Evolutionary conservation across 2,888 invertebrate species (phyloP), one percentile per base, ranked within the genome.

Genomic region (Meandrusa payeni): DNA sequence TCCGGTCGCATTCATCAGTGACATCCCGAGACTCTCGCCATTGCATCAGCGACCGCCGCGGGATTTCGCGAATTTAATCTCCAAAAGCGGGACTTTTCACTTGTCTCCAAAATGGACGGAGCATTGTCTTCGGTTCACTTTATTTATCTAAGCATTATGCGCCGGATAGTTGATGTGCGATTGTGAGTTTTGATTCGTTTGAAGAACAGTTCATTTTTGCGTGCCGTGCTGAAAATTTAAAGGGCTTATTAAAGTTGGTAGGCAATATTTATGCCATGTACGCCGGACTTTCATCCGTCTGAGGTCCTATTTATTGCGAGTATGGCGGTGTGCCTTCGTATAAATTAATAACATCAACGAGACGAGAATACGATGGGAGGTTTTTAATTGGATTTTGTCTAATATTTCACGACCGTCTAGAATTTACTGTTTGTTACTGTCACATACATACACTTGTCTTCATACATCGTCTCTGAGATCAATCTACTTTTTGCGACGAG

Each of bases 11-110:
- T 79, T 72, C 69, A 62, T 82, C 82, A 77, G 74, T 65, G 78
- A 77, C 81, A 69, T 42, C 47, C 53, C 44, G 55, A 53, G 56
- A 67, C 67, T 65, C 64, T 59, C 50, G 48, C 72, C 76, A 78
- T 81, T 83, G 82, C 78, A 71, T 75, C 69, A 68, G 64, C 59
- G 53, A 54, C 52, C 61, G 59, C 61, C 52, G 54, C 69, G 62
- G 70, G 68, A 76, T 76, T 77, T 76, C 69, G 67, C 72, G 73
- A 80, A 80, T 79, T 76, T 77, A 80, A 75, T 67, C 66, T 75
- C 74, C 72, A 78, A 82, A 77, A 69, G 71, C 64, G 58, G 68
- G 62, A 57, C 56, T 60, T 50, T 76, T 64, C 62, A 64, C 73
- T 72, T 80, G 78, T 76, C 76, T 72, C 76, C 74, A 74, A 77